Conservation (phyloP, 2,113 vertebrate species). For the Oenanthe oenanthe region DNA sequence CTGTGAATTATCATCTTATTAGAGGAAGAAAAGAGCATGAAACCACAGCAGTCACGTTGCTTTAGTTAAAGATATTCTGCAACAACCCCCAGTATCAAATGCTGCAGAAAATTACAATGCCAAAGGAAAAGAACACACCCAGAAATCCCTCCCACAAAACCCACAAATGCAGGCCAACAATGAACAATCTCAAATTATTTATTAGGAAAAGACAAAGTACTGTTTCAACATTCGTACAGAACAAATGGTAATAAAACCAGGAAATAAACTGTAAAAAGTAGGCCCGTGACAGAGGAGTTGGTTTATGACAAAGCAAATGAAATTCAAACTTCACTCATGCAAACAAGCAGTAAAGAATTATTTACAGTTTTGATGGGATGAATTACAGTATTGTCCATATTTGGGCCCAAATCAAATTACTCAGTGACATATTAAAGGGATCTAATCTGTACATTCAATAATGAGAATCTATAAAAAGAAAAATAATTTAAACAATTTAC, state of each 20-base stretch:
- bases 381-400: constrained; percentile 45
- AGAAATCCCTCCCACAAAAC: background rate
- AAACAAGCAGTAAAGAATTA: constrained; percentile 60
- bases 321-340: constrained; percentile 69
- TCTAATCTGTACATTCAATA: constrained; percentile 70
- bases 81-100: background rate
- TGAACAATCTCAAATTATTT: constrained; percentile 63
- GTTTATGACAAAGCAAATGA: constrained; percentile 52
- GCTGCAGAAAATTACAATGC: background rate
- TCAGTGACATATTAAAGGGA: constrained; percentile 63
- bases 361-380: constrained; percentile 63
- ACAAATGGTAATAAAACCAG: constrained; percentile 67
- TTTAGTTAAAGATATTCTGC: background rate
- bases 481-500: constrained; percentile 83
- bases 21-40: background rate
- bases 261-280: constrained; percentile 66
- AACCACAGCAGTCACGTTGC: background rate
- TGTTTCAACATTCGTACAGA: constrained; percentile 66
- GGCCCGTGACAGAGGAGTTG: constrained; percentile 32
- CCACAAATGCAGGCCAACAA: background rate
- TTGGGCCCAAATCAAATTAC: constrained; percentile 41
- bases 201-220: constrained; percentile 70
- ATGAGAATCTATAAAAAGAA: constrained; percentile 61
- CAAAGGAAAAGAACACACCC: background rate
- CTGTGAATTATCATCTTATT: background rate